phyloP scores from a whole-genome alignment of 2,888 invertebrate genomes.

The Stegophylla sp. region DNA sequence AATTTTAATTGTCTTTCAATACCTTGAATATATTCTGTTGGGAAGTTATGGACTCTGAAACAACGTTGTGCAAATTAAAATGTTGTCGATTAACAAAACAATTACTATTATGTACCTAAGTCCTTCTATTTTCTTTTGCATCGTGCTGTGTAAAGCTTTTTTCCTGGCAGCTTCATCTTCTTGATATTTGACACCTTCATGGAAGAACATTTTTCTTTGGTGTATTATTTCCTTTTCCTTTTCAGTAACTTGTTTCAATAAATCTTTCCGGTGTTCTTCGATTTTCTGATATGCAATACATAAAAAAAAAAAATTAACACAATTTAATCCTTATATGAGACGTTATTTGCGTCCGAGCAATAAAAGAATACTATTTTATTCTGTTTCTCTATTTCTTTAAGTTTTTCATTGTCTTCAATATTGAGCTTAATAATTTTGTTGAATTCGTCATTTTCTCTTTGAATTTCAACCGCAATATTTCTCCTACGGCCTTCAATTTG shows the following conservation, averaged over 20 bases:
- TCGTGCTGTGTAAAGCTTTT: constrained; percentile 60
- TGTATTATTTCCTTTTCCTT: constrained; percentile 74
- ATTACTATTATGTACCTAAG: constrained; percentile 66
- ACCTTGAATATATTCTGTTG: constrained; percentile 63
- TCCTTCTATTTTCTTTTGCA: constrained; percentile 69
- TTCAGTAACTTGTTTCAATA: constrained; percentile 73
- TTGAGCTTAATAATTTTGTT: constrained; percentile 62
- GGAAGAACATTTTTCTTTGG: constrained; percentile 70
- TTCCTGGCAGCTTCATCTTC: constrained; percentile 68
- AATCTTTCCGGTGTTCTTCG: constrained; percentile 69
- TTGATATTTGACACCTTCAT: constrained; percentile 73
- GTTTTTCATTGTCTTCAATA: constrained; percentile 5
- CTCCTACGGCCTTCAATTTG: constrained; percentile 17
- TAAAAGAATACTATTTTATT: neutral
- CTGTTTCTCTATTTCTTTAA: constrained; percentile 8
- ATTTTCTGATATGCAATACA: constrained; percentile 60
- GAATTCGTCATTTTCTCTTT: constrained; percentile 67
- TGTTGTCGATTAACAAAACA: neutral
- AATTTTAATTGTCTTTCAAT: constrained; percentile 62
- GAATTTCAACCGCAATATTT: constrained; percentile 62
- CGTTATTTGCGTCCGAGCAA: neutral
- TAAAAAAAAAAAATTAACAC: too few relatives aligned
- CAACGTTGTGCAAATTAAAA: neutral
- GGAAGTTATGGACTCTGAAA: constrained; percentile 63
- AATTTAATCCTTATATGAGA: neutral